Base-by-base conservation (phyloP, 2,113 vertebrate genomes). In the Mastomys natalensis region DNA sequence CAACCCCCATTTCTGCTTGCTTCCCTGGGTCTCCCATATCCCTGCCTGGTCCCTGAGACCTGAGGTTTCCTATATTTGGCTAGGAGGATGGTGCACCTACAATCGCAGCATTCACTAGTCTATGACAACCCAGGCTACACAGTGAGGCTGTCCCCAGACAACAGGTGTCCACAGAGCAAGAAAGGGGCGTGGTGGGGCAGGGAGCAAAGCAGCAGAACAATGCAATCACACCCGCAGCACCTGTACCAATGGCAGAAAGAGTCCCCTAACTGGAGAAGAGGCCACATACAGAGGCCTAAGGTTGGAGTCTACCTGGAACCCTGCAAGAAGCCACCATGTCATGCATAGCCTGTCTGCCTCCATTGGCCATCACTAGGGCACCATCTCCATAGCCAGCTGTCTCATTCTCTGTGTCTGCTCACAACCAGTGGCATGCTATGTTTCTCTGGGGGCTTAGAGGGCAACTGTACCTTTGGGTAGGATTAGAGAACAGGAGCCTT, bases 261-360 rank as follows among this genome's bases (percentile, higher is more conserved):
- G 29, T 22, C 40, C 55, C 48, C 34, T 34, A 1, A 19, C 43
- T 40, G 48, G 22, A 37, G 16, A 55, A 11, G n/a, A 15, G 13
- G 11, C 10, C 70, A 45, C 0, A 0, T 15, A 0, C 43, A 86
- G 8, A 51, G 5, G 37, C 86, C 60, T 34, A 62, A 19, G 88
- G 58, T 22, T 64, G 15, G 19, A 4, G 9, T 51, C 89, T 77
- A 15, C 55, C 55, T 31, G n/a, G 17, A 15, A 21, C 29, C 53
- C 11, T 64, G 73, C 19, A 90, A 13, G 58, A 24, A 64, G 40
- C 43, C 45, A 89, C 40, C 43, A 7, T 37, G 31, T 24, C 13
- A 5, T 19, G 13, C 9, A 9, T 37, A 11, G 22, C 3, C 24
- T n/a, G 21, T 16, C 45, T 62, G 34, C 7, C n/a, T 48, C 31